phyloP scores from a whole-genome alignment of 2,888 invertebrate species.

The Nomada hirtipes region DNA sequence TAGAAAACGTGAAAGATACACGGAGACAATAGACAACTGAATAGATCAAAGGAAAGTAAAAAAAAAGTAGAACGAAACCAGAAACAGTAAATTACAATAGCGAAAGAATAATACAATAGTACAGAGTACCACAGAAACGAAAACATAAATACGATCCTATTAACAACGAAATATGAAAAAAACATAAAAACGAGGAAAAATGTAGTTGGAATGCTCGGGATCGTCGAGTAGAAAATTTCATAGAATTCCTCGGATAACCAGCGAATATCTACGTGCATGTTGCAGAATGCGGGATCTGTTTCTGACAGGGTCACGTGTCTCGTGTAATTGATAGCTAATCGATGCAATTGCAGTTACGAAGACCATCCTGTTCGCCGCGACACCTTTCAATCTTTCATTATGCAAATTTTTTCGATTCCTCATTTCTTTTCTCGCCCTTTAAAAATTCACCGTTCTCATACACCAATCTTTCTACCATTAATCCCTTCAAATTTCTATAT shows the following conservation, averaged over 20 bases:
- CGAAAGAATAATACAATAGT: no score
- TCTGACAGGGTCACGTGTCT: slow-evolving; percentile 50
- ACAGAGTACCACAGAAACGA: no score
- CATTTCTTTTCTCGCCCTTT: background rate
- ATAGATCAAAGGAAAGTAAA: no score
- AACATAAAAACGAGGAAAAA: background rate
- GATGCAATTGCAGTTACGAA: slow-evolving; percentile 55
- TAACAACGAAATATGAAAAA: no score
- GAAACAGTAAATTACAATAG: no score
- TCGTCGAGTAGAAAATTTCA: background rate
- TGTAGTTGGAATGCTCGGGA: background rate
- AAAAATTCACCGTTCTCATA: no score
- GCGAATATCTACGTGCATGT: slow-evolving; percentile 25
- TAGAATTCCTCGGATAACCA: slow-evolving; percentile 24
- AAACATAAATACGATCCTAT: no score
- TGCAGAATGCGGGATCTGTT: slow-evolving; percentile 53
- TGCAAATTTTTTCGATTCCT: slow-evolving; percentile 5
- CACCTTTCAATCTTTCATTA: slow-evolving; percentile 32
- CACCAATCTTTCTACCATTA: no score
- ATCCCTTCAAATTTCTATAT: no score
- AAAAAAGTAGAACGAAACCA: no score
- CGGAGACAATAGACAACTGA: no score
- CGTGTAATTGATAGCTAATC: slow-evolving; percentile 59
- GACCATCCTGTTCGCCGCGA: slow-evolving; percentile 29
- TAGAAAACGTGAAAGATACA: no score